Conservation (phyloP, 2,797 vertebrate species). For the Silurus aristotelis region DNA sequence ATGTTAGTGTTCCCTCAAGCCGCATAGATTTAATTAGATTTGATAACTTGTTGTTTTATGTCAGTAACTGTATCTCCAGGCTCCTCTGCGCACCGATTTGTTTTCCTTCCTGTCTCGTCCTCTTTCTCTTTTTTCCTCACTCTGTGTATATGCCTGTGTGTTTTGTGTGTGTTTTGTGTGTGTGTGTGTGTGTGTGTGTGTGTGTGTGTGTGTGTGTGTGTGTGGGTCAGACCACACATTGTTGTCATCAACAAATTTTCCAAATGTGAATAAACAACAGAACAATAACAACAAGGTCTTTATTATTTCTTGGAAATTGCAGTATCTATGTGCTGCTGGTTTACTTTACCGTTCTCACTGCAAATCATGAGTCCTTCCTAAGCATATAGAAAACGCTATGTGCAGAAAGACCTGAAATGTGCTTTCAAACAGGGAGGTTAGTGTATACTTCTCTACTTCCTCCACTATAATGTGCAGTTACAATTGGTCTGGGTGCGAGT, state of each 20-base stretch:
- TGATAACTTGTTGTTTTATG: conserved; percentile 59
- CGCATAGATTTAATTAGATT: conserved; percentile 58
- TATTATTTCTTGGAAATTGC: conserved; percentile 41
- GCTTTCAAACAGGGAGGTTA: conserved; percentile 53
- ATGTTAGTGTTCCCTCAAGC: conserved; percentile 47
- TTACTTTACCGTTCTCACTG: conserved; percentile 56
- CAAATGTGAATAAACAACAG: conserved; percentile 63
- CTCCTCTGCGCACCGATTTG: conserved; percentile 48
- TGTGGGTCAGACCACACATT: conserved; percentile 41
- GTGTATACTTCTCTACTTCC: conserved; percentile 55
- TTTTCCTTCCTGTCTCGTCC: conserved; percentile 52
- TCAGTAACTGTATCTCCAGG: conserved; percentile 57
- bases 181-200: conserved; percentile 38
- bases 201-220: conserved; percentile 28
- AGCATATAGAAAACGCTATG: background rate
- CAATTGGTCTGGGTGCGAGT: background rate
- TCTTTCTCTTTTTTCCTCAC: conserved; percentile 39
- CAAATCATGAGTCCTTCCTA: background rate
- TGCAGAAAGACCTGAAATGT: conserved; percentile 46
- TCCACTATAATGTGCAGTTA: background rate
- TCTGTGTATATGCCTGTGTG: conserved; percentile 11
- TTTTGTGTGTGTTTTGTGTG: conserved; percentile 31
- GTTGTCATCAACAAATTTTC: conserved; percentile 58
- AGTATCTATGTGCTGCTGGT: conserved; percentile 55
- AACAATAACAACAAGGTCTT: conserved; percentile 49